Conservation (phyloP, 2,888 invertebrate genomes). For the Rhodophaea formosa region DNA sequence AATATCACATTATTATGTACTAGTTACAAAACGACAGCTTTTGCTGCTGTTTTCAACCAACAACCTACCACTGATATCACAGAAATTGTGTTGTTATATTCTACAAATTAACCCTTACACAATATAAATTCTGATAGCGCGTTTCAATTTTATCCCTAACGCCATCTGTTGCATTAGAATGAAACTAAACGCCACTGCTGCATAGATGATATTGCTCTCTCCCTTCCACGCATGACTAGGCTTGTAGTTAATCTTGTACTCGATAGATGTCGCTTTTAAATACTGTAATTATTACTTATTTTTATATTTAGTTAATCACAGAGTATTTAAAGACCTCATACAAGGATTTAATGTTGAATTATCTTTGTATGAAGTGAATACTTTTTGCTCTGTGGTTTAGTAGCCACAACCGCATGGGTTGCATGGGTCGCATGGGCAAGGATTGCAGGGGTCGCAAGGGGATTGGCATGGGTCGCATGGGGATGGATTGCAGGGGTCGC, state of each 20-base stretch:
- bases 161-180: conserved; percentile 5
- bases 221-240: neutral
- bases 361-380: neutral
- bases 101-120: neutral
- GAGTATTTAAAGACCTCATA: neutral
- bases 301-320: neutral
- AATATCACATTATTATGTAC: neutral
- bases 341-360: neutral
- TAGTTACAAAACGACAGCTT: neutral
- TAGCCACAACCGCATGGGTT: conserved; percentile 2
- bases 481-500: neutral
- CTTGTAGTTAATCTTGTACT: neutral
- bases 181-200: neutral
- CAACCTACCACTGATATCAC: neutral
- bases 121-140: neutral
- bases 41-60: no score
- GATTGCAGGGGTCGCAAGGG: no score
- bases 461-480: neutral
- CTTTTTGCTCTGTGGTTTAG: neutral
- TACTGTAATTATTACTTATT: neutral
- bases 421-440: neutral
- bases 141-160: neutral
- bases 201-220: neutral
- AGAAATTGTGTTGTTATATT: neutral
- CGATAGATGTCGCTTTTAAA: conserved; percentile 2